phyloP scores from a whole-genome alignment of 2,113 vertebrate species.

The Laterallus jamaicensis region DNA sequence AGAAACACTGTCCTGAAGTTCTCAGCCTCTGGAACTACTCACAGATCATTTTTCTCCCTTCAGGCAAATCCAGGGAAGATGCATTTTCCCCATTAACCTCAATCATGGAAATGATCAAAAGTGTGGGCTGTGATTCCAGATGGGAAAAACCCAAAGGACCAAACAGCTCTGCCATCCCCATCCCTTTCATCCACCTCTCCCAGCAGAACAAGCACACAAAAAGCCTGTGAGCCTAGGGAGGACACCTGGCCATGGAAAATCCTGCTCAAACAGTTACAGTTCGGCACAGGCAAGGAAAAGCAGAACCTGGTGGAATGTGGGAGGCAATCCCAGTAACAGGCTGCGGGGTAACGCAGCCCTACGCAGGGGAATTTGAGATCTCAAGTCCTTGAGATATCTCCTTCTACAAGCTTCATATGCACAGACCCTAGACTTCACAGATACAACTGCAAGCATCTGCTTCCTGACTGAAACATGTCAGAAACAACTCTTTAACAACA shows the following conservation, averaged over 20 bases:
- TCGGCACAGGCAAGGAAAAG: background rate
- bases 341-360: background rate
- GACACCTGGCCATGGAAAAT: background rate
- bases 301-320: background rate
- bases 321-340: background rate
- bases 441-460: background rate
- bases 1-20: background rate
- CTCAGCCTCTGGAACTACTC: background rate
- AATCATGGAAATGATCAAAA: accelerated
- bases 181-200: background rate
- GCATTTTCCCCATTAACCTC: background rate
- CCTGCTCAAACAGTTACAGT: background rate
- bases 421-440: accelerated
- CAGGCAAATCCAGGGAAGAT: background rate
- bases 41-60: background rate
- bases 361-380: accelerated
- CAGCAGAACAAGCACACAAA: background rate
- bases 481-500: background rate
- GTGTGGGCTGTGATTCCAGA: background rate
- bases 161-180: background rate
- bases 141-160: background rate
- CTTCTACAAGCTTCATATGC: background rate
- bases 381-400: background rate
- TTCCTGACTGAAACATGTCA: accelerated
- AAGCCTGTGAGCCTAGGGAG: background rate